A percentile compares a stretch with the other conserved stretches of the same genome.
Conservation (phyloP, 2,888 invertebrate species). For the Ophion ellenae region DNA sequence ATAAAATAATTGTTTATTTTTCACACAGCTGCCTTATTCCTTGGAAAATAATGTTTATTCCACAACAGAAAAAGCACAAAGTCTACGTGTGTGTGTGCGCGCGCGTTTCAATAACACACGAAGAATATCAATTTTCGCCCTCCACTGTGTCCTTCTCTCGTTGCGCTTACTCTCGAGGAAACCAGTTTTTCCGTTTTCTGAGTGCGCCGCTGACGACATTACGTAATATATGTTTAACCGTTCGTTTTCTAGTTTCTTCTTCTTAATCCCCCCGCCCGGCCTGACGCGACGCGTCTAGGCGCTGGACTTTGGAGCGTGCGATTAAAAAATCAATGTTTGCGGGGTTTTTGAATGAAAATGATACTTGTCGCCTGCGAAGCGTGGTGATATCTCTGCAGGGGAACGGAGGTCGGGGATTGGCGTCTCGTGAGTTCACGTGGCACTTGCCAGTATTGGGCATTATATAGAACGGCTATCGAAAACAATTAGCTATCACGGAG, state of each 20-base stretch:
- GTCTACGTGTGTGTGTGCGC: neutral
- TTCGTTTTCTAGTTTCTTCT: neutral
- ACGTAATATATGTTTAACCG: neutral
- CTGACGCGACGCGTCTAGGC: neutral
- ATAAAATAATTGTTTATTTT: too few species aligned
- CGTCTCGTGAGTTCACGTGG: slow-evolving; percentile 11
- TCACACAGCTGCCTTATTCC: too few species aligned
- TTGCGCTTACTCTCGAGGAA: neutral
- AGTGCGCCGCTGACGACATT: neutral
- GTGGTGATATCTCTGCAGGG: neutral
- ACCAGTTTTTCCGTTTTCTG: slow-evolving; percentile 19
- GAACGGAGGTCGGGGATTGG: neutral
- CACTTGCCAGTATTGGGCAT: neutral
- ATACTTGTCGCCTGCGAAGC: neutral
- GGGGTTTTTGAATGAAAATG: neutral
- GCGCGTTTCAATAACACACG: too few species aligned
- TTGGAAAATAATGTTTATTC: too few species aligned
- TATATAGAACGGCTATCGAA: too few species aligned
- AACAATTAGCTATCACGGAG: too few species aligned
- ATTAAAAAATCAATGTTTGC: neutral
- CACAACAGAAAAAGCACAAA: too few species aligned
- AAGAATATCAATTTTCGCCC: neutral
- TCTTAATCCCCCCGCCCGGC: neutral
- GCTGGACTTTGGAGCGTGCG: slow-evolving; percentile 14
- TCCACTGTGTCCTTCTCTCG: neutral